These are phyloP conservation scores for Meloidogyne chitwoodi DNA, from an alignment of 1,140 invertebrate species.

Conservation along the genomic window DNA sequence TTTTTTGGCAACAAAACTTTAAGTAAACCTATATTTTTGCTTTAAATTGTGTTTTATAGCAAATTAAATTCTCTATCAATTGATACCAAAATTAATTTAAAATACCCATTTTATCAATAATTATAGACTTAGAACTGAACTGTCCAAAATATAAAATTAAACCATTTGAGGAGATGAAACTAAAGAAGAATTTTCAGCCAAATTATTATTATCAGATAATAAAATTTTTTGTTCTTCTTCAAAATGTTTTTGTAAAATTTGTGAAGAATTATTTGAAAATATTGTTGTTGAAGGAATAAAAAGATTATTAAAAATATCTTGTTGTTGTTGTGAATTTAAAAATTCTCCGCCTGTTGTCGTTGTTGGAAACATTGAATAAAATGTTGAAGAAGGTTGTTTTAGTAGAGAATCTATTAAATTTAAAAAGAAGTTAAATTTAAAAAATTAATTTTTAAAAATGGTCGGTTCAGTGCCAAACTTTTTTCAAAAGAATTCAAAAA, in stretches of 20 bases:
- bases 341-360: background rate
- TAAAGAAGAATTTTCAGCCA: background rate
- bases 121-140: no score
- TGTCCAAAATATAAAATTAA: background rate
- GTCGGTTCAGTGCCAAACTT: no score
- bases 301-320: background rate
- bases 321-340: background rate
- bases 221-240: background rate
- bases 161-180: background rate
- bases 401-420: background rate
- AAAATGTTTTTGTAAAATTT: background rate
- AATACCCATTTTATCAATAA: no score
- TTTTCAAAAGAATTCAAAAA: no score
- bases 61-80: no score
- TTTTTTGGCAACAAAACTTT: no score
- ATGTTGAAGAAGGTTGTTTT: background rate
- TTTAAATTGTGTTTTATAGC: no score
- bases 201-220: background rate
- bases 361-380: background rate
- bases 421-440: no score
- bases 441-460: background rate
- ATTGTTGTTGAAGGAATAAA: no score
- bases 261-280: background rate
- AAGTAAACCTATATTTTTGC: no score
- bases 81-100: no score